phyloP scores from a whole-genome alignment of 2,888 invertebrate genomes.

The Drosophila peninsularis region DNA sequence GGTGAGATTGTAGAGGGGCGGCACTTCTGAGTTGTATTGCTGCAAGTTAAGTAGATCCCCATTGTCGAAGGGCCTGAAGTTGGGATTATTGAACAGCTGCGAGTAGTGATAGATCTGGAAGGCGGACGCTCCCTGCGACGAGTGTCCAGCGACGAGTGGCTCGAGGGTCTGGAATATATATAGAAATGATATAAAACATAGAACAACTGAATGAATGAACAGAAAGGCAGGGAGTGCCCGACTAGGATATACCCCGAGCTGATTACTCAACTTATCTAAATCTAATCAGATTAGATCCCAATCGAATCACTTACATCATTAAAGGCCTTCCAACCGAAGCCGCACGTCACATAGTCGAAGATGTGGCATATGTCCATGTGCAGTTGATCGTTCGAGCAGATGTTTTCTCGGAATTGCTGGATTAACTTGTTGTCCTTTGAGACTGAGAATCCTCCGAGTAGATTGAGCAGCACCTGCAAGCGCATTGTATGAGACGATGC shows the following conservation, averaged over 20 bases:
- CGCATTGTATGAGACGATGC: neutral
- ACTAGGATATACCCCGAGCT: too few relatives aligned
- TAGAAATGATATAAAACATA: neutral
- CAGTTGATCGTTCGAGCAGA: slow-evolving; percentile 29
- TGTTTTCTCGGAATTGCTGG: slow-evolving; percentile 33
- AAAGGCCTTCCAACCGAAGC: slow-evolving; percentile 54
- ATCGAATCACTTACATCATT: slow-evolving; percentile 30
- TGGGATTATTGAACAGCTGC: slow-evolving; percentile 82
- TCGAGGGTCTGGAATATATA: slow-evolving; percentile 85
- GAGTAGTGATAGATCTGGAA: slow-evolving; percentile 86
- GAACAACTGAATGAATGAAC: too few relatives aligned
- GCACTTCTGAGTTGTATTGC: slow-evolving; percentile 84
- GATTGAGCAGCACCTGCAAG: slow-evolving; percentile 38
- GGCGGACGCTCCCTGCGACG: slow-evolving; percentile 86
- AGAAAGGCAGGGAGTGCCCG: too few relatives aligned
- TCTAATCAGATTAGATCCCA: too few relatives aligned
- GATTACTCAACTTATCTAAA: too few relatives aligned
- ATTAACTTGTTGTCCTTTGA: slow-evolving; percentile 35
- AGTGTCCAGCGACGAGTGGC: slow-evolving; percentile 86
- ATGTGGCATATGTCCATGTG: slow-evolving; percentile 31
- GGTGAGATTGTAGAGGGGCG: slow-evolving; percentile 85
- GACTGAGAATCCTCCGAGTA: slow-evolving; percentile 50
- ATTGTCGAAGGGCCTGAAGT: slow-evolving; percentile 85
- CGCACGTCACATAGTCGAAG: slow-evolving; percentile 57
- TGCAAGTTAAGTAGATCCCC: slow-evolving; percentile 83